A percentile compares a stretch with the other conserved stretches of the same genome.
Evolutionary conservation across 2,797 vertebrate genomes (phyloP).

Genomic region (Tenualosa thibaudeaui): DNA sequence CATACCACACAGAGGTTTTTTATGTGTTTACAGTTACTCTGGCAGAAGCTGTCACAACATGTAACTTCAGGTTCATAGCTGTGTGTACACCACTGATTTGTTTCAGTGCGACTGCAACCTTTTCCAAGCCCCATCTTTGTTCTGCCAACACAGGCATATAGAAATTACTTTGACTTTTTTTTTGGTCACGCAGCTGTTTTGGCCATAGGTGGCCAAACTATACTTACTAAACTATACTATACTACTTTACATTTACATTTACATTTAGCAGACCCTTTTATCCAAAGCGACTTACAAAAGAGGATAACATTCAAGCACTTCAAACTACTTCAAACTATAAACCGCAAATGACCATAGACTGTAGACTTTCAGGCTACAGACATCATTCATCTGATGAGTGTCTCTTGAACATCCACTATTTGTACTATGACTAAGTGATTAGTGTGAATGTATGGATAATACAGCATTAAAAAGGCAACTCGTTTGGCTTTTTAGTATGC

Average conservation of each 20-base stretch:
- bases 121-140: neutral
- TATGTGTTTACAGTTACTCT: conserved; percentile 9
- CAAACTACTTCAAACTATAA: neutral
- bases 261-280: too few relatives aligned
- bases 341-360: neutral
- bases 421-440: neutral
- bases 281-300: too few relatives aligned
- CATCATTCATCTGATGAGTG: too few relatives aligned
- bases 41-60: neutral
- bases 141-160: neutral
- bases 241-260: too few relatives aligned
- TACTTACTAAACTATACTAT: too few relatives aligned
- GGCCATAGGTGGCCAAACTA: too few relatives aligned
- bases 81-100: conserved; percentile 39
- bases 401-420: neutral
- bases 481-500: too few relatives aligned
- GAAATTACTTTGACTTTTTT: neutral
- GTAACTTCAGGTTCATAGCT: neutral
- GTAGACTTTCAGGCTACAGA: too few relatives aligned
- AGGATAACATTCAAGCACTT: too few relatives aligned
- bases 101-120: neutral
- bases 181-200: neutral
- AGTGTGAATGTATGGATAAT: too few relatives aligned
- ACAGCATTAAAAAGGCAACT: too few relatives aligned
- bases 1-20: neutral